Evolutionary conservation across 2,888 invertebrate genomes (phyloP), one percentile per base, ranked within the genome.

Genomic region (Adelognathus sp.): DNA sequence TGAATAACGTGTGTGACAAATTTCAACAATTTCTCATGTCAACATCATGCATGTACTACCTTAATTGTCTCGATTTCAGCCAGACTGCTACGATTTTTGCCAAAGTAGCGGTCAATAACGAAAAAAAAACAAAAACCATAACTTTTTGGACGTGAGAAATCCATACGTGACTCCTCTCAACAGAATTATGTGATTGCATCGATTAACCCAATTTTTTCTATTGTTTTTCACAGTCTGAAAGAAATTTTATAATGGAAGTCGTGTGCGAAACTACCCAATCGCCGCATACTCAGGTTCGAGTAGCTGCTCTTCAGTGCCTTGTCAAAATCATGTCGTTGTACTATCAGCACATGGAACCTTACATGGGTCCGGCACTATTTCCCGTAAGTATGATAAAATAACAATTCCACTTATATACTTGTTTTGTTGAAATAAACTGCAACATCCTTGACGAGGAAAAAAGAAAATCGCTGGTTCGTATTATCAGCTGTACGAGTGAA

Each of bases 201-300:
- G 7, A 31, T 14, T 3, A 33, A 21, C 39, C 14, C 1, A 11
- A 50, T 56, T 39, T 58, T 74, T 50, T 60, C 52, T 7, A 27
- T 36, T 39, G 36, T 80, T 21, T 36, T 72, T 56, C 5, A 56
- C 84, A 95, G 93, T 95, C 96, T 74, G 99, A 99, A 92, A 94
- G 99, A 82, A 98, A 99, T 92, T 98, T 98, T 91, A 99, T 99
- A 71, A 99, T 99, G 99, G 98, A 99, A 93, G 98, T 98, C 66
- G 99, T 99, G 5, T 99, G 99, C 93, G 98, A 99, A 93, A 98
- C 99, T 2, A 99, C 99, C 1, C 99, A 99, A 92, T 98, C 97
- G 4, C 92, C 94, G 63, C 98, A 99, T 89, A 96, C 96, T 75
- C 96, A 97, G 92, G 97, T 99, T 58, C 95, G 96, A 93, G 99